Evolutionary conservation across 2,888 invertebrate species (phyloP).

Genomic region (Amphipyra berbera): DNA sequence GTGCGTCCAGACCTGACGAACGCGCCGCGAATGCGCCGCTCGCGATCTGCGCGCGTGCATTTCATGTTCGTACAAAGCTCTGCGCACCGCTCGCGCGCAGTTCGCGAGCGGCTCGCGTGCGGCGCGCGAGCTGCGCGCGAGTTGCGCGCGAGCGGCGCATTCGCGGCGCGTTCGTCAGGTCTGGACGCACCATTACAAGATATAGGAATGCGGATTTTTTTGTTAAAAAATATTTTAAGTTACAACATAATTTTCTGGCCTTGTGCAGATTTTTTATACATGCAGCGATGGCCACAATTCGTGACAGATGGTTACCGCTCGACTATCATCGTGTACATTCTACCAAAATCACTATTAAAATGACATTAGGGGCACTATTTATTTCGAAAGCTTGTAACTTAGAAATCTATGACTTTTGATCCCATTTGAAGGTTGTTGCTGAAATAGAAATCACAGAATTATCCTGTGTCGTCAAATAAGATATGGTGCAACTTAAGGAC

Average conservation of each 20-base stretch:
- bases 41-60: no score
- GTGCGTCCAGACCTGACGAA: no score
- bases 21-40: no score
- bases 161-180: no score
- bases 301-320: constrained; percentile 53
- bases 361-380: constrained; percentile 55
- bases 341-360: constrained; percentile 53
- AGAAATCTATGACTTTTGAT: constrained; percentile 61
- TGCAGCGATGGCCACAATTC: constrained; percentile 31
- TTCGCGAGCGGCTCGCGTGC: no score
- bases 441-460: constrained; percentile 58
- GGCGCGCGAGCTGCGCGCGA: no score
- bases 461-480: constrained; percentile 53
- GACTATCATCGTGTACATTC: constrained; percentile 34
- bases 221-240: constrained; percentile 4
- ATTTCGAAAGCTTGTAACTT: constrained; percentile 54
- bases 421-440: constrained; percentile 53
- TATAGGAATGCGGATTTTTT: no score
- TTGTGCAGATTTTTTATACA: constrained; percentile 25
- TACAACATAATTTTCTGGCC: constrained; percentile 30
- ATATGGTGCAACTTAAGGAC: constrained; percentile 42
- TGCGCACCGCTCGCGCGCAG: no score
- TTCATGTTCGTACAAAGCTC: no score
- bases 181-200: no score
- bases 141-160: no score